phyloP scores from a whole-genome alignment of 2,113 vertebrate genomes.

The Galbula dea region DNA sequence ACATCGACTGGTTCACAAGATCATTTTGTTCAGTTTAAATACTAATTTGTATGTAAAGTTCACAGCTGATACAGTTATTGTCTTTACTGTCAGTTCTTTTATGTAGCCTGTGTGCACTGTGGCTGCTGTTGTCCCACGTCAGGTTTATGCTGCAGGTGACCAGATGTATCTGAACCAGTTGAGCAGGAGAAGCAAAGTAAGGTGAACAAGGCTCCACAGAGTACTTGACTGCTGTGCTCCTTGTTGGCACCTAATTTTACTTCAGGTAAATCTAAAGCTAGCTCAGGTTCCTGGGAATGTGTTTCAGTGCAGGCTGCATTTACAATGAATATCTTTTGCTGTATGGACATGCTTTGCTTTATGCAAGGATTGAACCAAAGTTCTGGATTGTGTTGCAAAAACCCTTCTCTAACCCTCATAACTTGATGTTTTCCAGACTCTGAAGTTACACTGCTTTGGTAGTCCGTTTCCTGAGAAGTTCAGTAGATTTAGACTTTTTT shows the following conservation, averaged over 20 bases:
- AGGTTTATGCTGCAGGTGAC: not conserved
- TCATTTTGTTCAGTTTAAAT: not conserved
- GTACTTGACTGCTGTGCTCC: fast-evolving
- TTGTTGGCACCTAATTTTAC: not conserved
- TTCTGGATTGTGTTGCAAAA: not conserved
- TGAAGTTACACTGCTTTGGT: not conserved
- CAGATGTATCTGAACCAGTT: not conserved
- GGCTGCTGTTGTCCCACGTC: not conserved
- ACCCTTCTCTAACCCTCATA: not conserved
- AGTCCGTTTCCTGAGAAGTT: not conserved
- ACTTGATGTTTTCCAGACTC: not conserved
- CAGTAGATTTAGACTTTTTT: not conserved
- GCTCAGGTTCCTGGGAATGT: not conserved
- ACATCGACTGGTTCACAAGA: not conserved
- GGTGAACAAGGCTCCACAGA: not conserved
- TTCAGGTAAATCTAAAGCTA: not conserved
- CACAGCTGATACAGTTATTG: not conserved
- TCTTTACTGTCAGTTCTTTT: not conserved
- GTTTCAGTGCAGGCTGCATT: not conserved
- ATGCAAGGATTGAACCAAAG: not conserved
- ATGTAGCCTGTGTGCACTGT: not conserved
- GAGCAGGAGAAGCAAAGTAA: not conserved
- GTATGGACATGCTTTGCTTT: not conserved
- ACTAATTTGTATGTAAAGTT: not conserved
- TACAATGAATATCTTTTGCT: not conserved